Conservation (phyloP, 2,888 invertebrate genomes). For the Neoaliturus tenellus region DNA sequence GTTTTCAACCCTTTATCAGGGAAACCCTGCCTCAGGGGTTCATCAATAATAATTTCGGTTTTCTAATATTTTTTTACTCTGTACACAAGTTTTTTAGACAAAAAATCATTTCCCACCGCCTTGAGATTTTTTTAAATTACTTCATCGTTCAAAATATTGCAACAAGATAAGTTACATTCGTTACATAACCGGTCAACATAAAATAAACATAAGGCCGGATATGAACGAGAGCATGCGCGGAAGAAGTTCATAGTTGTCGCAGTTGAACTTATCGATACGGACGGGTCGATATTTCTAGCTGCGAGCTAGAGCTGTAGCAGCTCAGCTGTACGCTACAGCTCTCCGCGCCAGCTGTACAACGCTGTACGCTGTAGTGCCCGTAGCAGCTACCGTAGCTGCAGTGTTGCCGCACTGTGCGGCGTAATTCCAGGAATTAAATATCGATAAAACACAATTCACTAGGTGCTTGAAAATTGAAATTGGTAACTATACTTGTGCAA, state of each 20-base stretch:
- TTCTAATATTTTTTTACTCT: too few species aligned
- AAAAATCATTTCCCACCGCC: too few species aligned
- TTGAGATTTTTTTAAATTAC: too few species aligned
- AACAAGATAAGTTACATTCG: too few species aligned
- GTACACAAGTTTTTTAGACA: too few species aligned
- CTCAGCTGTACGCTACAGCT: background rate
- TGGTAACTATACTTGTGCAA: too few species aligned
- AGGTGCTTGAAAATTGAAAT: background rate
- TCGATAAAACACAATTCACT: constrained; percentile 15
- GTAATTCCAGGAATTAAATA: constrained; percentile 22
- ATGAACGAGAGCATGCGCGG: background rate
- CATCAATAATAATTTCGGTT: too few species aligned
- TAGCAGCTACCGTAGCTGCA: background rate
- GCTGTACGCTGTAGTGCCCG: background rate
- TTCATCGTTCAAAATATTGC: too few species aligned
- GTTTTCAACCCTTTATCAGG: too few species aligned
- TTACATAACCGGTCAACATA: constrained; percentile 1
- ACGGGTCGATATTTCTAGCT: background rate
- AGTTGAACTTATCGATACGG: background rate
- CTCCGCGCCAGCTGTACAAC: background rate
- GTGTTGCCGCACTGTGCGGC: constrained; percentile 8
- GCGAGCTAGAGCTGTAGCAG: constrained; percentile 14
- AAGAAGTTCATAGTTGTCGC: background rate
- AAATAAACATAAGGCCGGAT: constrained; percentile 23
- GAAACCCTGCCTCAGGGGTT: too few species aligned